Evolutionary conservation across 2,797 vertebrate species (phyloP).

Genomic region (Sardinella longiceps): DNA sequence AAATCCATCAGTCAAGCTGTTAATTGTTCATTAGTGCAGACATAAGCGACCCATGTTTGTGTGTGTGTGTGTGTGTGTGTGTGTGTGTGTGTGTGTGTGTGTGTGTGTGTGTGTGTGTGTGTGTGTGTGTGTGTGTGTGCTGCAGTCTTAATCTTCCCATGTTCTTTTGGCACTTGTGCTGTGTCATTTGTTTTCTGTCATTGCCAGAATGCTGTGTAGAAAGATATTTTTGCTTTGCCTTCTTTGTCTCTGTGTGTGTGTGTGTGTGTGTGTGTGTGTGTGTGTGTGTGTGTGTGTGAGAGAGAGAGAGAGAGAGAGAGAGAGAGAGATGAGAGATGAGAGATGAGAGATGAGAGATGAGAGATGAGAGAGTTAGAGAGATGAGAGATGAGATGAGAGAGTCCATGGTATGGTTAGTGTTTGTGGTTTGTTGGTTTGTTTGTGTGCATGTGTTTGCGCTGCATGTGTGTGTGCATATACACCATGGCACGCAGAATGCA

Average conservation of each 20-base stretch:
- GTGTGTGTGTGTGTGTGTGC: conserved; percentile 21
- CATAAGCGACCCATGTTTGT: neutral
- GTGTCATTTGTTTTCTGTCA: neutral
- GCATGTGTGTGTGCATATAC: neutral
- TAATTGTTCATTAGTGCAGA: too few species aligned
- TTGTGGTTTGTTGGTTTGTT: too few species aligned
- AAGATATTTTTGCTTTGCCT: neutral
- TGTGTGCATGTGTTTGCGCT: conserved; percentile 16
- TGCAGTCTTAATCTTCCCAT: too few species aligned
- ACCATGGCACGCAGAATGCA: too few species aligned
- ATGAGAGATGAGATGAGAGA: too few species aligned
- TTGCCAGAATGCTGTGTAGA: neutral
- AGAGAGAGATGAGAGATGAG: too few species aligned
- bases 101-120: conserved; percentile 29
- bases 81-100: conserved; percentile 27
- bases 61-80: conserved; percentile 21
- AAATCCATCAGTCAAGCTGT: too few species aligned
- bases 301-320: too few species aligned
- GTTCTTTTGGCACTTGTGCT: neutral
- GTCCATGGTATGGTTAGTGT: too few species aligned
- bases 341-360: too few species aligned
- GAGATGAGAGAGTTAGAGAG: too few species aligned
- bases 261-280: neutral
- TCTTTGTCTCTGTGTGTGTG: neutral
- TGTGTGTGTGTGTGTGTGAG: neutral